Evolutionary conservation across 2,888 invertebrate species (phyloP), one percentile per base, ranked within the genome.

Genomic region (Pammene aurita): DNA sequence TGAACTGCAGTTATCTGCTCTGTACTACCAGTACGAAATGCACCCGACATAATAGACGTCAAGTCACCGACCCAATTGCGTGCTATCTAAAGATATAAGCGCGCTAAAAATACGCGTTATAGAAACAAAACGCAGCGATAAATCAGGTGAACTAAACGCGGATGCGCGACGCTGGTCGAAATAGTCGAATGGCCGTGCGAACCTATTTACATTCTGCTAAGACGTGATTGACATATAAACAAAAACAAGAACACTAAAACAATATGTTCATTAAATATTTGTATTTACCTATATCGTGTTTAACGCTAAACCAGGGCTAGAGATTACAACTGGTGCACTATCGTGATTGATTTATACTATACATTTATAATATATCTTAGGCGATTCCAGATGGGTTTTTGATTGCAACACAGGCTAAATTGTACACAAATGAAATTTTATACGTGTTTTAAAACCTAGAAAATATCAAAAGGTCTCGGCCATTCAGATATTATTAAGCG

Each of bases 141-240:
- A 80, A 83, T 78, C 81, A 78, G 76, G 73, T 81, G 86, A 79
- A 86, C 86, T 86, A 87, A 89, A 86, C 82, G 84, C 82, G 85
- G 86, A 88, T 88, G 87, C 86, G 87, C 78, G 82, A 76, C 88
- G 88, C 89, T 88, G 88, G 87, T 87, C n/a, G n/a, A n/a, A n/a
- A n/a, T n/a, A n/a, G n/a, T n/a, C n/a, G n/a, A n/a, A n/a, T n/a
- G n/a, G n/a, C n/a, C n/a, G n/a, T n/a, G n/a, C n/a, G n/a, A n/a
- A n/a, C n/a, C n/a, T n/a, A 26, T 26, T 26, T 26, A 26, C 26
- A 26, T 26, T 73, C 44, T n/a, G n/a, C n/a, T n/a, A n/a, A n/a
- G n/a, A n/a, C n/a, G n/a, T n/a, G n/a, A n/a, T n/a, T n/a, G n/a
- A n/a, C n/a, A n/a, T n/a, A n/a, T n/a, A n/a, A n/a, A n/a, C n/a